Evolutionary conservation across 2,797 vertebrate genomes (phyloP).

Genomic region (Loris lydekkerianus): DNA sequence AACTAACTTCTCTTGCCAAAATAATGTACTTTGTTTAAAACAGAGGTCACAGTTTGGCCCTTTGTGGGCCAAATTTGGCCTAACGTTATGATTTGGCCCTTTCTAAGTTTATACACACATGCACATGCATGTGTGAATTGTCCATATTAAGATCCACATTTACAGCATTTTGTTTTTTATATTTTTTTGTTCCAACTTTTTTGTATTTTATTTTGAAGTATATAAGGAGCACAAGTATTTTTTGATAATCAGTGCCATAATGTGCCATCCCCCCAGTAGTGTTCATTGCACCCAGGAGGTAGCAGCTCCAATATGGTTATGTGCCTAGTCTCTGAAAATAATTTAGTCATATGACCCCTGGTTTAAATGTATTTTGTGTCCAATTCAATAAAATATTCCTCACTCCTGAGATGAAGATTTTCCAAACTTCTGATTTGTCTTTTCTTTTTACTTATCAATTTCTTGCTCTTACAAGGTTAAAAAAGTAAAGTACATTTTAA

Average conservation of each 20-base stretch:
- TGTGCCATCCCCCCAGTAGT: not conserved
- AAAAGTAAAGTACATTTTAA: slow-evolving; percentile 24
- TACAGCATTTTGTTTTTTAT: not conserved
- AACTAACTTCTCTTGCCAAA: slow-evolving; percentile 44
- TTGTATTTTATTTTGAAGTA: not conserved
- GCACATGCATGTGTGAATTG: not conserved
- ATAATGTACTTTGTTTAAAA: slow-evolving; percentile 57
- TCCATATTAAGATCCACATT: not conserved
- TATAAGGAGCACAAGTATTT: not conserved
- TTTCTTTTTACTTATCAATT: not conserved
- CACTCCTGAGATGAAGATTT: slow-evolving; percentile 17
- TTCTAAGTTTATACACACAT: not conserved
- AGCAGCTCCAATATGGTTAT: not conserved
- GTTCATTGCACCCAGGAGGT: not conserved
- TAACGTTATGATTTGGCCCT: not conserved
- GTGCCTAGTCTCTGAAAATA: not conserved
- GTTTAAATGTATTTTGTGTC: slow-evolving; percentile 1
- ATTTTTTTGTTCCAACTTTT: not conserved
- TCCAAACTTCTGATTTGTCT: not conserved
- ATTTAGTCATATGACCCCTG: not conserved
- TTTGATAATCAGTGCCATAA: not conserved
- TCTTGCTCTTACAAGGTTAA: not conserved
- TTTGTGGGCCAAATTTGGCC: not conserved
- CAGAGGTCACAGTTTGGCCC: not conserved
- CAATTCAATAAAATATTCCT: slow-evolving; percentile 30